phyloP scores from a whole-genome alignment of 2,888 invertebrate genomes.

The Cephus pygmeus region DNA sequence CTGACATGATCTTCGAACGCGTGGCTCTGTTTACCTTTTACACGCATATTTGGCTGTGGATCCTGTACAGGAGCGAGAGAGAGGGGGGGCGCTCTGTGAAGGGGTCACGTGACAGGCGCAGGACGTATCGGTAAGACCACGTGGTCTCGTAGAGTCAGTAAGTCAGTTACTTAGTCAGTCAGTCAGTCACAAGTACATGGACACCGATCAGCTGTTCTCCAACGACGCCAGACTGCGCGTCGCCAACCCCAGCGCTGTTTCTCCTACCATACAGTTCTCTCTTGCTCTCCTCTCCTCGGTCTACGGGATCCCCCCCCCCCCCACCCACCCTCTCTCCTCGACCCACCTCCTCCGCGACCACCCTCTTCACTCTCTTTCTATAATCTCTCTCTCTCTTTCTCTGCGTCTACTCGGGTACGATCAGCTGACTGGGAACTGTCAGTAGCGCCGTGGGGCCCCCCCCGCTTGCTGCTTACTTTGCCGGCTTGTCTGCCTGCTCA shows the following conservation, averaged over 20 bases:
- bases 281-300: conserved; percentile 19
- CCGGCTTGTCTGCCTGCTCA: conserved; percentile 11
- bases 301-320: conserved; percentile 19
- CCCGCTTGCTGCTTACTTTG: conserved; percentile 13
- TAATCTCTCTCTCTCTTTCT: conserved; percentile 32
- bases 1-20: no score
- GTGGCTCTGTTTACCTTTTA: no score
- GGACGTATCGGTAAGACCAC: no score
- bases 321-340: conserved; percentile 13
- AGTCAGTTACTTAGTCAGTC: conserved; percentile 34
- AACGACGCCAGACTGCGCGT: conserved; percentile 58
- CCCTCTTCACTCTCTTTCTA: conserved; percentile 20
- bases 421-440: conserved; percentile 63
- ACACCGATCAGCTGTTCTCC: conserved; percentile 49
- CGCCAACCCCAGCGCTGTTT: conserved; percentile 48
- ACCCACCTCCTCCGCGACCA: conserved; percentile 8
- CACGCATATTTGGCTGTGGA: no score
- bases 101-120: no score
- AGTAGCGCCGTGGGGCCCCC: conserved; percentile 49
- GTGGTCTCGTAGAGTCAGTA: background rate
- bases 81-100: no score
- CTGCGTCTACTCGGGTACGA: conserved; percentile 42
- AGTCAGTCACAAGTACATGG: conserved; percentile 41
- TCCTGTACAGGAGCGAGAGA: no score
- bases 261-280: conserved; percentile 36